Conservation (phyloP, 30 jellyfish, hydroid and myxozoan genomes). For the Hydra vulgaris region DNA sequence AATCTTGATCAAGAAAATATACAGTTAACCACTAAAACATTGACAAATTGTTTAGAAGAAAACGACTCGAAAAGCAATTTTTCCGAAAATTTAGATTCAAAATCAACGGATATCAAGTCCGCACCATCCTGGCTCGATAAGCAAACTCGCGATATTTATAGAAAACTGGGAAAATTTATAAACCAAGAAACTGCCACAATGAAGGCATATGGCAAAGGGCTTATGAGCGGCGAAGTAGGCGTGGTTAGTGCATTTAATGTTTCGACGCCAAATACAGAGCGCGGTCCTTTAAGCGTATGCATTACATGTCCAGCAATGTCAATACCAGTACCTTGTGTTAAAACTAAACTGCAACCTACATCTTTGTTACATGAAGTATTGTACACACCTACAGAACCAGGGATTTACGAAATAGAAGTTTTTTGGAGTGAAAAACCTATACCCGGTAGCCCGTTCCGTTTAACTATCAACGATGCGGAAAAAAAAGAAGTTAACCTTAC, state of each 20-base stretch:
- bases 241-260: constrained; percentile 61
- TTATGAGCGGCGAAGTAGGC: constrained; percentile 76
- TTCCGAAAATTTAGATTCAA: neutral
- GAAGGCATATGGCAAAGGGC: constrained; percentile 61
- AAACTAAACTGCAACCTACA: constrained; percentile 41
- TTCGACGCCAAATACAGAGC: constrained; percentile 46
- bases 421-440: constrained; percentile 64
- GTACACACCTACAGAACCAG: constrained; percentile 92
- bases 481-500: neutral
- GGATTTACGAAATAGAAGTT: constrained; percentile 72
- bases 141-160: neutral
- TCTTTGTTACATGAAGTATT: constrained; percentile 64
- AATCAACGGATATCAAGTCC: neutral
- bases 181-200: neutral
- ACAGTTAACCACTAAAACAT: neutral
- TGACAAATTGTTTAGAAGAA: constrained; percentile 10
- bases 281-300: constrained; percentile 83
- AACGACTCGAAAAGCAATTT: constrained; percentile 12
- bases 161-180: constrained; percentile 1
- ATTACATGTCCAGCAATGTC: constrained; percentile 98
- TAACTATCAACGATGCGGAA: constrained; percentile 43
- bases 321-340: constrained; percentile 79
- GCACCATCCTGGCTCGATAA: constrained; percentile 20
- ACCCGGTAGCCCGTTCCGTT: constrained; percentile 64
- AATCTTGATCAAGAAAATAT: neutral